Percentiles rank a stretch among this genome's conserved stretches.
Conservation (phyloP, 2,113 vertebrate genomes). For the Natator depressus region DNA sequence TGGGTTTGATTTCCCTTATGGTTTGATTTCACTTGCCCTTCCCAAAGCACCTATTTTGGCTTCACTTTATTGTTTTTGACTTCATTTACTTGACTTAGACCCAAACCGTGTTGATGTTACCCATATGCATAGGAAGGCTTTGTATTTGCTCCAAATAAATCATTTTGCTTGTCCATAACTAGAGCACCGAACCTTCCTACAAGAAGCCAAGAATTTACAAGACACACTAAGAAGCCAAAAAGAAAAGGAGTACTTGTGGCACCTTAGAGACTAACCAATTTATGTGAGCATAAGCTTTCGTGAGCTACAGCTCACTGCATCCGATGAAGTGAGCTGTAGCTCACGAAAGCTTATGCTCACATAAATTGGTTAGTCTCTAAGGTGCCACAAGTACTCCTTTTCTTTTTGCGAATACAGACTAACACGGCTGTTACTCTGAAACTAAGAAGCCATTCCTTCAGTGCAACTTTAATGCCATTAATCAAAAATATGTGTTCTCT, state of each 20-base stretch:
- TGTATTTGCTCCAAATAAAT: slow-evolving; percentile 11
- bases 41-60: not conserved
- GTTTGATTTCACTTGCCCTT: not conserved
- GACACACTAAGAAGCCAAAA: not conserved
- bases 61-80: not conserved
- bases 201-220: not conserved
- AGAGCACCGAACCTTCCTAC: not conserved
- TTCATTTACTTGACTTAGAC: not conserved
- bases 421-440: too few relatives aligned
- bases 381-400: too few relatives aligned
- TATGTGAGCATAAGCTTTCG: too few relatives aligned
- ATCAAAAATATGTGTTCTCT: slow-evolving; percentile 56
- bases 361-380: too few relatives aligned
- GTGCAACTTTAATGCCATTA: slow-evolving; percentile 33
- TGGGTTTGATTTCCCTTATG: not conserved
- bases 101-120: not conserved
- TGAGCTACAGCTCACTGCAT: too few relatives aligned
- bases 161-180: not conserved
- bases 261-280: too few relatives aligned
- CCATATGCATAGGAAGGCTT: not conserved
- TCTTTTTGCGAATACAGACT: too few relatives aligned
- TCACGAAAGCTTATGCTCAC: too few relatives aligned
- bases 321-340: too few relatives aligned
- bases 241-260: too few relatives aligned
- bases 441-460: slow-evolving; percentile 34